Percentiles rank a stretch among this genome's conserved stretches.
Conservation (phyloP, 2,888 invertebrate species). For the Syritta pipiens region DNA sequence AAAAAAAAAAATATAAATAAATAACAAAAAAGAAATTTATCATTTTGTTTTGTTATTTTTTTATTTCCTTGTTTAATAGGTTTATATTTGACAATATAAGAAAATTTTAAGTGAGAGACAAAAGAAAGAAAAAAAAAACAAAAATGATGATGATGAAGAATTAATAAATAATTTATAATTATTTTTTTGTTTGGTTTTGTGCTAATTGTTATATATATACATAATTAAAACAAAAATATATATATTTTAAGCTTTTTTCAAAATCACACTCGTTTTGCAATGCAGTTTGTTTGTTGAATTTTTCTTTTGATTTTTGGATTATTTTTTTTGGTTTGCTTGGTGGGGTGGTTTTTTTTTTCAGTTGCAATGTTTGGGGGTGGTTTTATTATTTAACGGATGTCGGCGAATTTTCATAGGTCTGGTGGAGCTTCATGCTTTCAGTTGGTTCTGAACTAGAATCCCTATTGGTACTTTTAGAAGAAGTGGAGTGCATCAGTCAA, state of each 20-base stretch:
- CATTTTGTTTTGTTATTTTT: conserved; percentile 18
- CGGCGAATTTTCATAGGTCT: too few relatives aligned
- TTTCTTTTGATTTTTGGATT: conserved; percentile 31
- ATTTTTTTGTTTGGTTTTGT: conserved; percentile 55
- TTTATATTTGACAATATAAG: conserved; percentile 65
- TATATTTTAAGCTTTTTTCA: conserved; percentile 69
- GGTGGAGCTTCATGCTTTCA: too few relatives aligned
- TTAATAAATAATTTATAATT: conserved; percentile 40
- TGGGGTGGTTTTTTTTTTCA: neutral
- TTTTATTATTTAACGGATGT: neutral
- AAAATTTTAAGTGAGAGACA: conserved; percentile 43
- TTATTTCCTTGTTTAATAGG: conserved; percentile 25
- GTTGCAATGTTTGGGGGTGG: neutral
- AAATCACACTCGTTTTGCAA: conserved; percentile 66
- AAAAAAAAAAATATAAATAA: conserved; percentile 41
- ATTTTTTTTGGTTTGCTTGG: neutral
- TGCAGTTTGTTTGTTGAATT: conserved; percentile 39
- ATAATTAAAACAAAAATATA: conserved; percentile 68
- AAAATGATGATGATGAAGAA: neutral
- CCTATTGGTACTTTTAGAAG: too few relatives aligned
- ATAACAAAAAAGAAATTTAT: conserved; percentile 48
- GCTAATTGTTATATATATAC: conserved; percentile 69
- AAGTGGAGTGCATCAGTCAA: too few relatives aligned
- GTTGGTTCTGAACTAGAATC: too few relatives aligned
- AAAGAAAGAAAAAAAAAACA: neutral